Base-by-base conservation (phyloP, 2,888 invertebrate genomes). In the Metallyticus violacea region DNA sequence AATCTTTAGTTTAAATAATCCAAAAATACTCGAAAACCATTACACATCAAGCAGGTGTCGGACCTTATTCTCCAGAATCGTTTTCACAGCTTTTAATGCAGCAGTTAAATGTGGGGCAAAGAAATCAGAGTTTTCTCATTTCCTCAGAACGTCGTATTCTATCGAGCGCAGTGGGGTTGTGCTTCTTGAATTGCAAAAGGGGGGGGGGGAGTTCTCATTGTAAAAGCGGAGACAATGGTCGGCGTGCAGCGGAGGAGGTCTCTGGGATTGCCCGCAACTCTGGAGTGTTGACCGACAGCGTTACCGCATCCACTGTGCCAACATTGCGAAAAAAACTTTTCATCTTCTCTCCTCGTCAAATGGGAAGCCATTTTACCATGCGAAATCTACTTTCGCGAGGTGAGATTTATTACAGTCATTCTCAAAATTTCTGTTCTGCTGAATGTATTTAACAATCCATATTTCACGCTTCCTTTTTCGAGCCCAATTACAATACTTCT, bases 231-330 rank as follows among this genome's bases (percentile, higher is more conserved):
- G 40, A 62, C 40, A 62, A 62, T 62, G 40, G 40, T 62, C 40
- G 40, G 40, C 83, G 83, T 77, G 83, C 83, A 6, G 25, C 7
- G 77, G 9, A n/a, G n/a, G 62, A 6, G 29, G 22, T 15, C 82
- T 26, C 28, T 22, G 15, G 83, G 83, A 83, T 83, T 28, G 76
- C 62, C 25, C 22, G 62, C 26, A 26, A 6, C 62, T 27, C 26
- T 85, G 28, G 30, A 85, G 85, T 87, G 87, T 88, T 88, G 86
- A 88, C 88, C 25, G 86, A 88, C 88, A 88, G 25, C 79, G 86
- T 9, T 86, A 40, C 80, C 79, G 87, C 87, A 88, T 88, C 82
- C 26, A n/a, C 81, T 88, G 27, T 79, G 87, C 87, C 82, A 88
- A 88, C 88, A 88, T 7, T 79, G 76, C 79, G 30, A 62, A 62